Percentiles rank a stretch among this genome's conserved stretches.
Evolutionary conservation across 2,113 vertebrate genomes (phyloP).

Genomic region (Copsychus sechellarum): DNA sequence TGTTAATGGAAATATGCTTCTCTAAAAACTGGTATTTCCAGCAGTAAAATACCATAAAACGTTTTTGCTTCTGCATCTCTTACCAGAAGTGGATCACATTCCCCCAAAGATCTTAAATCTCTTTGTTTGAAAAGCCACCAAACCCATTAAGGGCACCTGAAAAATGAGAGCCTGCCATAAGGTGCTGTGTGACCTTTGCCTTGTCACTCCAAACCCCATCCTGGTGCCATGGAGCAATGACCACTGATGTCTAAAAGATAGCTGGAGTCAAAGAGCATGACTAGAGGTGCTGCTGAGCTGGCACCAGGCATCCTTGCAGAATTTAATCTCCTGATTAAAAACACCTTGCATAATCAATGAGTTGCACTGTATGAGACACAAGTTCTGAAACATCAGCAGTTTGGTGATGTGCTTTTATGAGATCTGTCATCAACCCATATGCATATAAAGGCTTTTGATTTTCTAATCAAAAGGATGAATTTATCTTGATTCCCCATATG

Average conservation of each 20-base stretch:
- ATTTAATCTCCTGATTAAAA: not conserved
- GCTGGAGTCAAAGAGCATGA: not conserved
- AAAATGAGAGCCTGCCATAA: not conserved
- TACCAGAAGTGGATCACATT: not conserved
- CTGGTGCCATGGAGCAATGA: not conserved
- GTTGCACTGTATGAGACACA: not conserved
- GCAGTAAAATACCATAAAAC: not conserved
- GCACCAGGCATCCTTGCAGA: not conserved
- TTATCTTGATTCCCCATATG: constrained; percentile 34
- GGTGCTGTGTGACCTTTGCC: not conserved
- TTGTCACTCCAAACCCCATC: not conserved
- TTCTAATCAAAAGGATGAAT: constrained; percentile 33
- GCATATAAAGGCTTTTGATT: constrained; percentile 15
- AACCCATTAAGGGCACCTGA: not conserved
- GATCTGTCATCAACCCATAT: not conserved
- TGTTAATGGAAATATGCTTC: not conserved
- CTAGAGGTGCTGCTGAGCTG: not conserved
- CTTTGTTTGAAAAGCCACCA: not conserved
- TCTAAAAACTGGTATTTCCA: not conserved
- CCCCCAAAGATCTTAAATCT: not conserved
- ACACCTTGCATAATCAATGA: not conserved
- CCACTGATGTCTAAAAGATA: not conserved
- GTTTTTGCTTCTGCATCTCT: not conserved
- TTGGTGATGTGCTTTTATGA: not conserved
- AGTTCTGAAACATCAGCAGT: constrained; percentile 22